phyloP scores from a whole-genome alignment of 2,888 invertebrate genomes.

The Archips crataeganus region DNA sequence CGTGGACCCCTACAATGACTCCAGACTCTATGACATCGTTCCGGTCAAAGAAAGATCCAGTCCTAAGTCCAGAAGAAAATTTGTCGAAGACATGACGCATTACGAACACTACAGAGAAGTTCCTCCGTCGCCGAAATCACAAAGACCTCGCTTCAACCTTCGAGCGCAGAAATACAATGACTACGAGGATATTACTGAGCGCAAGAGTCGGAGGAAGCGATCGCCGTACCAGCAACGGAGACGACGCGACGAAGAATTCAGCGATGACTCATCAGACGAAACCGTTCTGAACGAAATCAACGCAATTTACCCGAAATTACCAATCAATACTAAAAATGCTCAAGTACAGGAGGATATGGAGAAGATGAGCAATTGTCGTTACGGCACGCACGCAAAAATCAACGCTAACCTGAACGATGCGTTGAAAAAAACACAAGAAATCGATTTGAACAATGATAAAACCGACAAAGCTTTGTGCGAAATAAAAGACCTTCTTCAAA shows the following conservation, averaged over 20 bases:
- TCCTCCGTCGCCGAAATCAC: constrained; percentile 73
- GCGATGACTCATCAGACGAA: constrained; percentile 50
- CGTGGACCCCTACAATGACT: constrained; percentile 63
- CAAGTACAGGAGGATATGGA: constrained; percentile 51
- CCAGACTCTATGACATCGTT: constrained; percentile 70
- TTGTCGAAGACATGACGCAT: constrained; percentile 56
- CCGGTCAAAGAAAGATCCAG: constrained; percentile 79
- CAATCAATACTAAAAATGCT: constrained; percentile 45
- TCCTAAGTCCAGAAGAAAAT: constrained; percentile 70
- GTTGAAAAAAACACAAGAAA: constrained; percentile 63
- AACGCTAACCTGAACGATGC: constrained; percentile 49
- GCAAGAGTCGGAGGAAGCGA: constrained; percentile 42
- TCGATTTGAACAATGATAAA: constrained; percentile 59
- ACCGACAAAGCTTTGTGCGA: constrained; percentile 75
- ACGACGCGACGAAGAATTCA: constrained; percentile 48
- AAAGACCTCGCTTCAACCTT: constrained; percentile 71
- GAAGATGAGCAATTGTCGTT: constrained; percentile 55
- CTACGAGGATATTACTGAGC: constrained; percentile 56
- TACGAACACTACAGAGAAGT: constrained; percentile 68
- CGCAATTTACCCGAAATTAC: constrained; percentile 38
- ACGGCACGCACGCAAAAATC: constrained; percentile 49
- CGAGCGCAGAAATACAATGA: constrained; percentile 65
- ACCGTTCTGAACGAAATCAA: constrained; percentile 36
- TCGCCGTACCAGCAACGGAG: constrained; percentile 47
- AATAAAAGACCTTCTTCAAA: constrained; percentile 77